These are phyloP conservation scores for Bellardia bayeri DNA, from an alignment of 2,888 invertebrate genomes.

Conservation along the genomic window DNA sequence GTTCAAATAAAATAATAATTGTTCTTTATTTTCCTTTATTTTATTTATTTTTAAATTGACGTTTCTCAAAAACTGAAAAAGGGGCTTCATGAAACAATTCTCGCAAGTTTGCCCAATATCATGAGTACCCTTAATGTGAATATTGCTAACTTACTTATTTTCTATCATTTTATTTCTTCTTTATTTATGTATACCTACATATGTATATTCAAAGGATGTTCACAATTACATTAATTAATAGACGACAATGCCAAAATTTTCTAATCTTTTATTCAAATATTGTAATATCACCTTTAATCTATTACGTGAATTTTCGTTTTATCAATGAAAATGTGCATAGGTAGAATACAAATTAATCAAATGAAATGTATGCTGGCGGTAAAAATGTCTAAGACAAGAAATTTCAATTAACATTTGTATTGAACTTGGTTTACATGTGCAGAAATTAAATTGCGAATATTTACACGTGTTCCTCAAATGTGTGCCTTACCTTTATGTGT, in stretches of 20 bases:
- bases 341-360: not conserved
- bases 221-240: not conserved
- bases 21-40: too few relatives aligned
- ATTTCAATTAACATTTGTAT: not conserved
- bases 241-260: not conserved
- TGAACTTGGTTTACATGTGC: not conserved
- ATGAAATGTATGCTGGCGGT: not conserved
- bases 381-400: not conserved
- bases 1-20: too few relatives aligned
- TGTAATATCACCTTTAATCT: not conserved
- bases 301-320: conserved; percentile 1
- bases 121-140: too few relatives aligned
- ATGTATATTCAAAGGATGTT: too few relatives aligned
- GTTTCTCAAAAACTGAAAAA: too few relatives aligned
- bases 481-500: not conserved
- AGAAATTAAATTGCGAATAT: not conserved
- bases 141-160: too few relatives aligned
- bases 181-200: too few relatives aligned
- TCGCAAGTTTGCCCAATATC: too few relatives aligned
- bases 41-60: too few relatives aligned
- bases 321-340: not conserved
- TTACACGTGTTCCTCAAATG: not conserved
- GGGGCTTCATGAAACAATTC: too few relatives aligned
- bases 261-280: not conserved
- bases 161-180: too few relatives aligned